Percentiles rank a stretch among this genome's conserved stretches.
phyloP scores from a whole-genome alignment of 2,888 invertebrate genomes.

The Melikaiella ostensackeni region DNA sequence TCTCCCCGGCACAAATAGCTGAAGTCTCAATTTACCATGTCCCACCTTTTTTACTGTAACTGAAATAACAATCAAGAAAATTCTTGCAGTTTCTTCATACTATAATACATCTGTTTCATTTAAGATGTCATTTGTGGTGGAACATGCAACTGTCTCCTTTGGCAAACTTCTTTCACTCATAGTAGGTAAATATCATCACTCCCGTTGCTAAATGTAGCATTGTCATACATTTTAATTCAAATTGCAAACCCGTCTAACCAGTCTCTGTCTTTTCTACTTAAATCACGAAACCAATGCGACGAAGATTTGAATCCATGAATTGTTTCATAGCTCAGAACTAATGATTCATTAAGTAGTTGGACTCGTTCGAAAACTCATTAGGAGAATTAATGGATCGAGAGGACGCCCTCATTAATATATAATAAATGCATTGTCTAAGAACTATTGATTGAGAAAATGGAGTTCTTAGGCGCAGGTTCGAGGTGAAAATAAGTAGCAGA shows the following conservation, averaged over 20 bases:
- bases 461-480: neutral
- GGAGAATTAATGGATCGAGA: neutral
- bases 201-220: too few species aligned
- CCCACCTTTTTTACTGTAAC: too few species aligned
- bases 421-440: neutral
- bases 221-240: neutral
- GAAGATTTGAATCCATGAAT: neutral
- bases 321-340: neutral
- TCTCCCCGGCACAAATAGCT: too few species aligned
- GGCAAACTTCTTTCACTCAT: too few species aligned
- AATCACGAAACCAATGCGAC: neutral
- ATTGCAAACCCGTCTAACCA: neutral
- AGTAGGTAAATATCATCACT: too few species aligned
- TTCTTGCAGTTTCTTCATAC: too few species aligned
- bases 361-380: neutral
- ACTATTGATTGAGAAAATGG: slow-evolving; percentile 6
- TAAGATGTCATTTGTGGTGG: too few species aligned
- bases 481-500: too few species aligned
- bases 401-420: neutral
- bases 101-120: too few species aligned
- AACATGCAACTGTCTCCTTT: too few species aligned
- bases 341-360: neutral
- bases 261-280: neutral
- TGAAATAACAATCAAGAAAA: too few species aligned
- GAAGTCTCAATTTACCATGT: too few species aligned